These are phyloP conservation scores for Hypotaenidia philippensis DNA, from an alignment of 2,797 vertebrate species.

Conservation along the genomic window DNA sequence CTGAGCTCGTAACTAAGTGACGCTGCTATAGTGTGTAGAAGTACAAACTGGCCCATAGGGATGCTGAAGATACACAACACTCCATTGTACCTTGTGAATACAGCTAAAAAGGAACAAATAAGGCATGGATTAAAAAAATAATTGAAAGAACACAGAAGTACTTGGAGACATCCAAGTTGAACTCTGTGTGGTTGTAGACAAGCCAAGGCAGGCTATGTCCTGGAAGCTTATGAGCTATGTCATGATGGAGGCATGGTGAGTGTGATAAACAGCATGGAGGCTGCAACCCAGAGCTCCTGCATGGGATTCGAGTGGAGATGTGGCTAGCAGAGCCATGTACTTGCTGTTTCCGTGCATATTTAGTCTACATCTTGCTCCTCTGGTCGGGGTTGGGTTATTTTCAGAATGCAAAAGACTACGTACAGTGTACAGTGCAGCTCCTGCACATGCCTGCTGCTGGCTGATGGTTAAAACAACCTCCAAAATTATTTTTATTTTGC, in stretches of 20 bases:
- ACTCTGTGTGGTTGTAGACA: not conserved
- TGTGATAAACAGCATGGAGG: not conserved
- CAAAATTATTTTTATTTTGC: not conserved
- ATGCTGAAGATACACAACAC: not conserved
- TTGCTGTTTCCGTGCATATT: fast-evolving
- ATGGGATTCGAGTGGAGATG: not conserved
- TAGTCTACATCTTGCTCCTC: not conserved
- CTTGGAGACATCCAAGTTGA: not conserved
- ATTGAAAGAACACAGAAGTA: fast-evolving
- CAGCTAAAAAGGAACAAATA: not conserved
- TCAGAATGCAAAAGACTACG: not conserved
- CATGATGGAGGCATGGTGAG: not conserved
- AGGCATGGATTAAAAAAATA: not conserved
- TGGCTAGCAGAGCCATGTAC: not conserved
- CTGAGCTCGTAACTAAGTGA: not conserved
- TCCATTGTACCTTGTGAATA: not conserved
- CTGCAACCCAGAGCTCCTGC: not conserved
- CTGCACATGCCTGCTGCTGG: fast-evolving
- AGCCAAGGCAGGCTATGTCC: not conserved
- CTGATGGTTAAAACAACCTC: not conserved
- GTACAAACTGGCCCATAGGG: not conserved
- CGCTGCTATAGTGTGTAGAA: not conserved
- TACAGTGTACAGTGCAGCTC: not conserved
- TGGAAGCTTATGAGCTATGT: not conserved
- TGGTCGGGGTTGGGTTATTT: not conserved